Evolutionary conservation across 2,797 vertebrate species (phyloP), one percentile per base, ranked within the genome.

Genomic region (Scolopax rusticola): DNA sequence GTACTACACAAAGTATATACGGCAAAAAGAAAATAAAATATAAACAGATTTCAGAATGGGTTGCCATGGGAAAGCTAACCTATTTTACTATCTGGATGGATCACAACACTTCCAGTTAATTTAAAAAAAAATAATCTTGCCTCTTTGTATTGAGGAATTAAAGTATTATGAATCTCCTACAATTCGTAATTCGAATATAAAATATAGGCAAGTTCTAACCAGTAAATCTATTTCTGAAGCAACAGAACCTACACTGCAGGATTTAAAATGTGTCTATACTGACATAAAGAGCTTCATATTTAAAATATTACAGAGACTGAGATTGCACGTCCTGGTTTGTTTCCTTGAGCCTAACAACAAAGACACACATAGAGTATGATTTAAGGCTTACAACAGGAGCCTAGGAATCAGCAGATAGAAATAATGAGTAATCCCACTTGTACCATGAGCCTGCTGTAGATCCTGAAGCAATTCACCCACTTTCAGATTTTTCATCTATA

Each of bases 11-110:
- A 89, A 84, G 47, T 8, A 13, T 24, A 71, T 59, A 51, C 1
- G 0, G 16, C 57, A 50, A 80, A 89, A 89, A 54, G 38, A 81
- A 85, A 94, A 89, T 43, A 38, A 76, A 89, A 50, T 84, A 93
- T 89, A 93, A 96, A 94, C 68, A 88, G 75, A 95, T 91, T 84
- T 85, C 5, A 61, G 32, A 95, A 96, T 87, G 82, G n/a, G 23
- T 78, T 96, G 75, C 89, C 61, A 2, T 47, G 38, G 69, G 63
- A 82, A 68, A 96, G n/a, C 45, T 87, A 90, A 92, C 68, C 71
- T 94, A 45, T 91, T 87, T 95, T 87, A 78, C 48, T 74, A 4
- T 38, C 48, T 56, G 41, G 47, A 81, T 64, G 45, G 71, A 73
- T 93, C 65, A 33, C 17, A 25, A 90, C 71, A 93, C 16, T 73